A percentile compares a stretch with the other conserved stretches of the same genome.
Evolutionary conservation across 2,888 invertebrate species (phyloP).

Genomic region (Chrysotoxum bicinctum): DNA sequence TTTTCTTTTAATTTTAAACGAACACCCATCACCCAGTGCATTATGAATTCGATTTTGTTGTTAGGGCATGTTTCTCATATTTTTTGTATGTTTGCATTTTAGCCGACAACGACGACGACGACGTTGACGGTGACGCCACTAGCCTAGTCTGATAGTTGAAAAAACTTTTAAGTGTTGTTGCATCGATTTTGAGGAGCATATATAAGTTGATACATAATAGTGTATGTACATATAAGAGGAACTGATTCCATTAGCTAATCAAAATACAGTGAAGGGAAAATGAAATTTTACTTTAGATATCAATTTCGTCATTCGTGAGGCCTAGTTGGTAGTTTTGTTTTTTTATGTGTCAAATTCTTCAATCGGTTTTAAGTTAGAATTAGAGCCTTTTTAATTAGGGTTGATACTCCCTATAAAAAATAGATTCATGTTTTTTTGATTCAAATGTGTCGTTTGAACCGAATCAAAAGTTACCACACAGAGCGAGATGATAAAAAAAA

Average conservation of each 20-base stretch:
- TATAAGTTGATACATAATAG: too few relatives aligned
- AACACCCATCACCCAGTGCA: conserved; percentile 22
- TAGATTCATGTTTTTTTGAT: too few relatives aligned
- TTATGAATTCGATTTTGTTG: conserved; percentile 45
- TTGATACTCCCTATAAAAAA: too few relatives aligned
- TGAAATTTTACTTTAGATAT: neutral
- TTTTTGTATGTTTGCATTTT: conserved; percentile 24
- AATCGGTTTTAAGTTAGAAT: neutral
- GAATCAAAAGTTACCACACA: too few relatives aligned
- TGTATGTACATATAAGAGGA: neutral
- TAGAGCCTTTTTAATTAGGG: too few relatives aligned
- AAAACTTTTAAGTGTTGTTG: conserved; percentile 65
- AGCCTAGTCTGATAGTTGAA: conserved; percentile 62
- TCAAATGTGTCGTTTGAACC: too few relatives aligned
- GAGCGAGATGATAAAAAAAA: too few relatives aligned
- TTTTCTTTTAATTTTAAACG: neutral
- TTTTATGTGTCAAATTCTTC: neutral
- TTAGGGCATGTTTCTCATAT: conserved; percentile 10
- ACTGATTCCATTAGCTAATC: conserved; percentile 16
- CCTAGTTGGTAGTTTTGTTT: neutral
- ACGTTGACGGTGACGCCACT: conserved; percentile 26
- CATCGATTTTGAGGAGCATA: conserved; percentile 22
- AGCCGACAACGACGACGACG: neutral
- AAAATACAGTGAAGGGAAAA: neutral
- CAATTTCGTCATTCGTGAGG: neutral